These are phyloP conservation scores for Scaptomyza pallida DNA, from an alignment of 1,140 invertebrate genomes.

Conservation along the genomic window DNA sequence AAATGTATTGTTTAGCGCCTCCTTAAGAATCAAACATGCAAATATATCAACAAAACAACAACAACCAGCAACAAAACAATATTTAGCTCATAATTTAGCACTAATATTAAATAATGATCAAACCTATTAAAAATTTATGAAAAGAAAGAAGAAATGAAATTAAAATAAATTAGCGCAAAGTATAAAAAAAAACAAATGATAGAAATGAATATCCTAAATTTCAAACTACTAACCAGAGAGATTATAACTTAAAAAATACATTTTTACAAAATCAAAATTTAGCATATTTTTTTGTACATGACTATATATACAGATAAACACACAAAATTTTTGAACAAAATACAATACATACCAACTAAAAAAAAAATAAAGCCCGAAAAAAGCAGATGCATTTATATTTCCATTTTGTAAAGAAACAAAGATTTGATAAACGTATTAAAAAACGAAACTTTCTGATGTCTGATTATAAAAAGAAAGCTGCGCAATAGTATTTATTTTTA, in stretches of 20 bases:
- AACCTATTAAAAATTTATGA: slow-evolving; percentile 48
- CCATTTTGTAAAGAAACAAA: slow-evolving; percentile 50
- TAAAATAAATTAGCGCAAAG: slow-evolving; percentile 72
- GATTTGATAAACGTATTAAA: slow-evolving; percentile 68
- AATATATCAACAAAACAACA: slow-evolving; percentile 55
- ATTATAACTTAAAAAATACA: slow-evolving; percentile 73
- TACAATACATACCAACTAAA: slow-evolving; percentile 61
- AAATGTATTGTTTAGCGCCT: slow-evolving; percentile 45
- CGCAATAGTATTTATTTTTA: slow-evolving; percentile 76
- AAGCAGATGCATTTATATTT: slow-evolving; percentile 80
- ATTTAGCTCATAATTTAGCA: slow-evolving; percentile 80
- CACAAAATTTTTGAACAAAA: slow-evolving; percentile 14
- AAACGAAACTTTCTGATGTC: slow-evolving; percentile 46
- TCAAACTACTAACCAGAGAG: slow-evolving; percentile 68
- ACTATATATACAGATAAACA: slow-evolving; percentile 27
- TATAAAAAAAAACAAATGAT: slow-evolving; percentile 47
- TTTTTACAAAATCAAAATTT: slow-evolving; percentile 76
- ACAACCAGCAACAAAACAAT: slow-evolving; percentile 50
- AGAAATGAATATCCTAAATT: slow-evolving; percentile 68
- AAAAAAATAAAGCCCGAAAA: slow-evolving; percentile 38
- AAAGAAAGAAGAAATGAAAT: slow-evolving; percentile 48
- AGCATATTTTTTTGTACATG: slow-evolving; percentile 78
- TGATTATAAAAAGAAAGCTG: slow-evolving; percentile 49
- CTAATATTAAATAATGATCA: slow-evolving; percentile 73
- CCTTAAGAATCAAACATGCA: slow-evolving; percentile 39